These are phyloP conservation scores for Apodemus agrarius DNA, from an alignment of 2,797 vertebrate genomes.

Conservation along the genomic window DNA sequence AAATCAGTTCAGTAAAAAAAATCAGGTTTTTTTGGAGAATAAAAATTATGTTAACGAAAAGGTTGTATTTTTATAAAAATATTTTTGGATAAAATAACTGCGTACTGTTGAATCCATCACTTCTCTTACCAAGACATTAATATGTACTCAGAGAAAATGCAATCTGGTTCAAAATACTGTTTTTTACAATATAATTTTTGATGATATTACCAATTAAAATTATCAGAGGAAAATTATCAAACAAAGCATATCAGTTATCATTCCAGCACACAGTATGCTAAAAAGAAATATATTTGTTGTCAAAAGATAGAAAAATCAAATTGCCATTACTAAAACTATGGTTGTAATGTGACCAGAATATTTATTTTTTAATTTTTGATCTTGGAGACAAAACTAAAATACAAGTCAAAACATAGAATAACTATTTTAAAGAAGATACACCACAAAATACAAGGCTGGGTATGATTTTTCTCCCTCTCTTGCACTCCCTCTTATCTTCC, in stretches of 20 bases:
- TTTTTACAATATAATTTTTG: slow-evolving; percentile 2
- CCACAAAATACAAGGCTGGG: neutral
- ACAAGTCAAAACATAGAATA: slow-evolving; percentile 20
- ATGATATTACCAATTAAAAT: slow-evolving; percentile 23
- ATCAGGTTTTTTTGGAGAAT: slow-evolving; percentile 48
- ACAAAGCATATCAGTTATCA: neutral
- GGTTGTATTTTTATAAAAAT: neutral
- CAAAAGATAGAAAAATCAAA: slow-evolving; percentile 33
- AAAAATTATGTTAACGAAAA: slow-evolving; percentile 61
- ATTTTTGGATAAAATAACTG: neutral
- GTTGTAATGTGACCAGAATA: neutral
- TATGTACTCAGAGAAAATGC: slow-evolving; percentile 38
- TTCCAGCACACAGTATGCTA: neutral
- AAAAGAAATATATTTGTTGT: slow-evolving; percentile 11
- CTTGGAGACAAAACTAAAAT: neutral
- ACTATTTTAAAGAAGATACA: neutral
- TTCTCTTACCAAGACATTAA: slow-evolving; percentile 36
- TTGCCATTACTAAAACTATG: slow-evolving; percentile 9
- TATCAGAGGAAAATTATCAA: slow-evolving; percentile 38
- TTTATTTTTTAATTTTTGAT: neutral
- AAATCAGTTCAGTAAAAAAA: slow-evolving; percentile 58
- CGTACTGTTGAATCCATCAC: slow-evolving; percentile 39
- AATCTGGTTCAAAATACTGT: neutral
- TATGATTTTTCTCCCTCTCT: neutral
- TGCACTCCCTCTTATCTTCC: too few relatives aligned